Evolutionary conservation across 2,888 invertebrate genomes (phyloP).

Genomic region (Torymus tubicola): DNA sequence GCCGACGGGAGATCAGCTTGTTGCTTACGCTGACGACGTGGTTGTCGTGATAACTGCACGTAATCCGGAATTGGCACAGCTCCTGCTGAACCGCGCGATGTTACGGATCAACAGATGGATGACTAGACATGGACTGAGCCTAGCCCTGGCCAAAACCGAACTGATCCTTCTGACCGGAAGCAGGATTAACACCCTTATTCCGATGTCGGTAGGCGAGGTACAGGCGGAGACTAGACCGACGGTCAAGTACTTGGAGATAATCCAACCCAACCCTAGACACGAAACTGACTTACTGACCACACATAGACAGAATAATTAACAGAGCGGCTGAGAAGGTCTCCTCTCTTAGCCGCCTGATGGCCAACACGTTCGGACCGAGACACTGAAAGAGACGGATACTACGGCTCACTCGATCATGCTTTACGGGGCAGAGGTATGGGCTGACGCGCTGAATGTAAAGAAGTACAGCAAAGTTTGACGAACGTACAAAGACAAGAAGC

Average conservation of each 20-base stretch:
- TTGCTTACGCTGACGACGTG: not conserved
- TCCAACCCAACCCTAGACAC: not conserved
- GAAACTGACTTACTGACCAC: conserved; percentile 49
- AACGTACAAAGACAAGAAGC: conserved; percentile 50
- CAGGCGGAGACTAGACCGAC: no score
- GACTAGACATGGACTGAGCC: no score
- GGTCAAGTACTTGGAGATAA: conserved; percentile 1
- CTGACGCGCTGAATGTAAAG: conserved; percentile 47
- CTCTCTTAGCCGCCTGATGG: conserved; percentile 53
- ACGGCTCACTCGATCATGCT: conserved; percentile 53
- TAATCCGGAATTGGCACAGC: not conserved
- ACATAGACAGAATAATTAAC: conserved; percentile 51
- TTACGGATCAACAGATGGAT: no score
- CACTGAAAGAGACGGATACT: not conserved
- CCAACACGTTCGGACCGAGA: conserved; percentile 39
- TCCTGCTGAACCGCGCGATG: not conserved
- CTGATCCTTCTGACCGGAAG: no score
- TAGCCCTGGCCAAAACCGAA: no score
- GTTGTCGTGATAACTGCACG: not conserved
- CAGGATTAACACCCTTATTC: no score
- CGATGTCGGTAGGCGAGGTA: no score
- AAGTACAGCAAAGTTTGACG: conserved; percentile 56
- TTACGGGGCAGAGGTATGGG: conserved; percentile 60
- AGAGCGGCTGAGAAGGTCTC: conserved; percentile 49
- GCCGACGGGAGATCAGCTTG: no score